These are phyloP conservation scores for Arion vulgaris DNA, from an alignment of 1,140 invertebrate genomes.

Conservation along the genomic window DNA sequence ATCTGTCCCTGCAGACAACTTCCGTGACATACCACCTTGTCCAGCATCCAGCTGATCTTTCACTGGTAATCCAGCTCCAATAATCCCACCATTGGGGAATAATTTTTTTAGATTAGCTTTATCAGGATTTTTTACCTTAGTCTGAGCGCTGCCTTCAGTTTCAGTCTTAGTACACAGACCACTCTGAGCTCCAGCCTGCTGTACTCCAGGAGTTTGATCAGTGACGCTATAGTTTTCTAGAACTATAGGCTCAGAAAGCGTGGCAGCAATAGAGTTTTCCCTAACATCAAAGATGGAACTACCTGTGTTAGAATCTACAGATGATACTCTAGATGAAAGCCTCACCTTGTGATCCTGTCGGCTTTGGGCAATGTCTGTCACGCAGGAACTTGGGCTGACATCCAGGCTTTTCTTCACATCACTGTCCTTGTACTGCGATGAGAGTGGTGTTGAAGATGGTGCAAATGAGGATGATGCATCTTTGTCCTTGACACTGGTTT, in stretches of 20 bases:
- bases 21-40: not conserved
- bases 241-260: not conserved
- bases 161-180: not conserved
- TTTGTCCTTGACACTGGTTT: slow-evolving; percentile 7
- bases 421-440: slow-evolving; percentile 14
- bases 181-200: not conserved
- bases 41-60: slow-evolving; percentile 14
- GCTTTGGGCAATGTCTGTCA: slow-evolving; percentile 30
- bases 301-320: slow-evolving; percentile 30
- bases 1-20: slow-evolving; percentile 53
- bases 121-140: not conserved
- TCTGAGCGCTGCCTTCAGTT: not conserved
- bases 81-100: slow-evolving; percentile 42
- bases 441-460: not conserved
- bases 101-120: slow-evolving; percentile 33
- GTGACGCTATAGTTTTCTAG: not conserved
- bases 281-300: slow-evolving; percentile 6
- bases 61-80: slow-evolving; percentile 12
- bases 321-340: slow-evolving; percentile 40
- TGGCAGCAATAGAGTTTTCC: not conserved
- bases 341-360: slow-evolving; percentile 42
- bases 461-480: slow-evolving; percentile 23
- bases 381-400: slow-evolving; percentile 36
- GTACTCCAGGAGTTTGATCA: not conserved
- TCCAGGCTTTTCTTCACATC: slow-evolving; percentile 24